phyloP scores from a whole-genome alignment of 2,113 vertebrate genomes.

The Mustela lutreola region DNA sequence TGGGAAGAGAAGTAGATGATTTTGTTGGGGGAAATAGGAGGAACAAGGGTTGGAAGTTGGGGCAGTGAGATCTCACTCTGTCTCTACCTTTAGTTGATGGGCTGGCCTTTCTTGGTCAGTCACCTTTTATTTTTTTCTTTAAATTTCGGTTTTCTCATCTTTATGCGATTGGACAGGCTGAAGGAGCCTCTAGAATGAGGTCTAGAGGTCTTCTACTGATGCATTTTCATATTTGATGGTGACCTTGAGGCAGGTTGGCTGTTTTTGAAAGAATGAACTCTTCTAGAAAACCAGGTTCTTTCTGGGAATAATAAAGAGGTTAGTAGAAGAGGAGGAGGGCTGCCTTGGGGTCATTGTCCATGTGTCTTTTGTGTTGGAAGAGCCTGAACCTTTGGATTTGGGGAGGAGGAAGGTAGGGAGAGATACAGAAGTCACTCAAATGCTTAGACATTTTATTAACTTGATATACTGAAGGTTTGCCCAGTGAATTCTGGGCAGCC shows the following conservation, averaged over 20 bases:
- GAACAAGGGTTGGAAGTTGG: not conserved
- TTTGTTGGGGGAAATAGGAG: not conserved
- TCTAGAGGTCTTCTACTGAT: not conserved
- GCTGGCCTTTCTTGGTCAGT: not conserved
- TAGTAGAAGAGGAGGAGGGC: not conserved
- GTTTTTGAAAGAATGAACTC: not conserved
- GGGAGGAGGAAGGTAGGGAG: not conserved
- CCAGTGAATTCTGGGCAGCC: not conserved
- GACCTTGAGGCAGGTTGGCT: not conserved
- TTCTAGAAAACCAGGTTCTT: not conserved
- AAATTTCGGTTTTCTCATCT: not conserved
- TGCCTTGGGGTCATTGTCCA: not conserved
- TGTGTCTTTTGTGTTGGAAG: not conserved
- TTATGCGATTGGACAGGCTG: not conserved
- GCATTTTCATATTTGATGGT: not conserved
- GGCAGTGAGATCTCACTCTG: not conserved
- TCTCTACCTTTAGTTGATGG: not conserved
- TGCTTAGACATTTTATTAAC: not conserved
- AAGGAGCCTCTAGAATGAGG: not conserved
- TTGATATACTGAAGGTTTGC: not conserved
- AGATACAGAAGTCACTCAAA: not conserved
- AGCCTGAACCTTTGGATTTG: not conserved
- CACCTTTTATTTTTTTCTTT: not conserved
- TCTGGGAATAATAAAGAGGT: not conserved
- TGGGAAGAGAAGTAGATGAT: conserved; percentile 23